These are phyloP conservation scores for Aurelia sp. DNA, from an alignment of 30 jellyfish, hydroid and myxozoan species.

Conservation along the genomic window DNA sequence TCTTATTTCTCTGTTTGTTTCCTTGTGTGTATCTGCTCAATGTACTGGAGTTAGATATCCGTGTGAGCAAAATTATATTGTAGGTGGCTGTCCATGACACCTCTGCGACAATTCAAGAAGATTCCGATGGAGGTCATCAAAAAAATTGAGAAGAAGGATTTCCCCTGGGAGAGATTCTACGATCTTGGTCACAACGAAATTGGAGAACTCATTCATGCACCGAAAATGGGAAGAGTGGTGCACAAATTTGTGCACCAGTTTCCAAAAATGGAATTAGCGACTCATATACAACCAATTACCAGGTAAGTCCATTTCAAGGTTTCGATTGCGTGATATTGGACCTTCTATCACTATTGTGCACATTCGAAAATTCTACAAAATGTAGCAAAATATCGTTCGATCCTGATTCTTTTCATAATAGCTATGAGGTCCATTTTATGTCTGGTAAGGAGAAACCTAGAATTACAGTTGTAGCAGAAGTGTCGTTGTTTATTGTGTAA, in stretches of 20 bases:
- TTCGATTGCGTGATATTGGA: no score
- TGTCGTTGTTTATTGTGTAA: no score
- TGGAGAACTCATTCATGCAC: conserved; percentile 99
- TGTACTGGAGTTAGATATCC: not conserved
- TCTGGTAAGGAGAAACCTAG: no score
- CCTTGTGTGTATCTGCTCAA: not conserved
- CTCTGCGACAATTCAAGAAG: conserved; percentile 96
- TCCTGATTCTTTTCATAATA: no score
- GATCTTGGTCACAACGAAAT: conserved; percentile 98
- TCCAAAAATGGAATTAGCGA: conserved; percentile 95
- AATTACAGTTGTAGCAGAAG: no score
- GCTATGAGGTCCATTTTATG: no score
- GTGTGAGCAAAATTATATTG: not conserved
- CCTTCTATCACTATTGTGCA: no score
- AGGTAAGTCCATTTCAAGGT: conserved; percentile 26
- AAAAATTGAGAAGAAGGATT: conserved; percentile 97
- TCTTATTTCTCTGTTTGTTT: no score
- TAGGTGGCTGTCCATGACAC: conserved; percentile 99
- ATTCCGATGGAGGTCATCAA: conserved; percentile 94
- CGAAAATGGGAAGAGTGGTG: conserved; percentile 99
- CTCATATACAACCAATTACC: conserved; percentile 98
- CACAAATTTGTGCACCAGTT: conserved; percentile 98
- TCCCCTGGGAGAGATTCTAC: conserved; percentile 98
- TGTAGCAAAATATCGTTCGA: no score
- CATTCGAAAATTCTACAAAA: no score